Evolutionary conservation across 2,888 invertebrate species (phyloP), one percentile per base, ranked within the genome.

Genomic region (Resseliella maxima): DNA sequence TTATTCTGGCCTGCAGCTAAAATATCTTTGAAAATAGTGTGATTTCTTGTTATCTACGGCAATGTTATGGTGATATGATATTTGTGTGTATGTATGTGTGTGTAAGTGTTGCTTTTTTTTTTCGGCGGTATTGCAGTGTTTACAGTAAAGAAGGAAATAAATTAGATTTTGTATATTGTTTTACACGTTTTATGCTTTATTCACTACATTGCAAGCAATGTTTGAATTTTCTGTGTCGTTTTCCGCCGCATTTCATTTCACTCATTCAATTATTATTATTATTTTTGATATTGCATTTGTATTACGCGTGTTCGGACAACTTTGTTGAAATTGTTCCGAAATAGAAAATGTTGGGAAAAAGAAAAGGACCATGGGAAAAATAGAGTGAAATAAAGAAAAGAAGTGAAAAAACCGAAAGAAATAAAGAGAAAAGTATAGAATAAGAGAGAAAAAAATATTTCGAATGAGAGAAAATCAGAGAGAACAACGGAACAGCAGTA

Each of bases 21-120:
- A 72, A 31, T 35, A 72, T 21, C 72, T 72, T 72, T 72, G 72
- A 72, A n/a, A 72, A 72, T 72, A 72, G 72, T 72, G n/a, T n/a
- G 59, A 59, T 59, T 59, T 15, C 24, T 27, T 50, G 21, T 18
- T 59, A n/a, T 59, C 59, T 24, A 5, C 41, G 24, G 3, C 24
- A 8, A 3, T 24, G 5, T 59, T 24, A 27, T 27, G 59, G 10
- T 59, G 59, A 59, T 59, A 59, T 59, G 59, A 27, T 59, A 59
- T 59, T 59, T 59, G 2, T 59, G 24, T 50, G 15, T 50, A 5
- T 59, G 59, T 5, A 41, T n/a, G n/a, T n/a, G n/a, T n/a, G n/a
- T n/a, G n/a, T n/a, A n/a, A n/a, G n/a, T n/a, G n/a, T n/a, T n/a
- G n/a, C n/a, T n/a, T n/a, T n/a, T n/a, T n/a, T n/a, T n/a, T n/a